phyloP scores from a whole-genome alignment of 2,888 invertebrate genomes.

The Macropis europaea region DNA sequence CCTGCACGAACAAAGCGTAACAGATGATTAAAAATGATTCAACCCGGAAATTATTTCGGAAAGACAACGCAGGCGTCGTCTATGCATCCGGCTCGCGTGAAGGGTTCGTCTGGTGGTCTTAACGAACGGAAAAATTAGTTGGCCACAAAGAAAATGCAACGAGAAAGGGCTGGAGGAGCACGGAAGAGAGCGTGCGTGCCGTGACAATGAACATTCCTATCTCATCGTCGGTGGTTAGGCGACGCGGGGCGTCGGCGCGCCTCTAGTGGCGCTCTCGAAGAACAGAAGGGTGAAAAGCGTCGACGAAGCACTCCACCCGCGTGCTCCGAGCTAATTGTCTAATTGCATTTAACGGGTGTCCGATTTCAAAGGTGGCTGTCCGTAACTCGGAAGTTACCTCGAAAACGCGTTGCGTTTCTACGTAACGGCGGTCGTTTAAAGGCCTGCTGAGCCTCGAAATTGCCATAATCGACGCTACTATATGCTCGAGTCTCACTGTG shows the following conservation, averaged over 20 bases:
- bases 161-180: background rate
- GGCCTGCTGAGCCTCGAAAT: background rate
- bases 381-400: background rate
- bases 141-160: conserved; percentile 12
- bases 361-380: conserved; percentile 47
- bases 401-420: background rate
- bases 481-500: background rate
- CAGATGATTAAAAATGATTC: no score
- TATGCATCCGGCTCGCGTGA: no score
- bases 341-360: conserved; percentile 67
- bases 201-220: conserved; percentile 73
- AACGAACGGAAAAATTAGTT: conserved; percentile 4
- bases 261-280: conserved; percentile 60
- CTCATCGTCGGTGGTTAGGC: conserved; percentile 64
- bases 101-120: no score
- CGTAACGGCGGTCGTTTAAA: conserved; percentile 12
- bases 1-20: no score
- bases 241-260: conserved; percentile 31
- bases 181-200: conserved; percentile 65
- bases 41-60: no score
- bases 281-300: conserved; percentile 66
- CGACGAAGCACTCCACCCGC: conserved; percentile 66
- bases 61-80: no score
- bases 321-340: conserved; percentile 57
- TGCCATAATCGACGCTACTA: conserved; percentile 1